Base-by-base conservation (phyloP, 2,113 vertebrate genomes). In the Lepus timidus region DNA sequence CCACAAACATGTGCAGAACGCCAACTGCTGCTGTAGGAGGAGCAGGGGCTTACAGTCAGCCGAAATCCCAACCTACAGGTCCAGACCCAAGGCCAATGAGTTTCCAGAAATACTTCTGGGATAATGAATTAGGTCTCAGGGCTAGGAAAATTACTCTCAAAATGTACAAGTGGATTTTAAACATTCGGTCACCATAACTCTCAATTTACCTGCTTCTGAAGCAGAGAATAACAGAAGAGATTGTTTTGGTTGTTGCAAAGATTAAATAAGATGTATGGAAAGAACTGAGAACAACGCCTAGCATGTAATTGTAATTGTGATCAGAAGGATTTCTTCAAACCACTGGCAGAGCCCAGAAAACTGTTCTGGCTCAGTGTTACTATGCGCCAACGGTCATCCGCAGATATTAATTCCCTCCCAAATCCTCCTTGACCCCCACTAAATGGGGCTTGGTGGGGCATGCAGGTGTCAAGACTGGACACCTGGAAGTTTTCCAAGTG, bases 401-500 rank as follows among this genome's bases (percentile, higher is more conserved):
- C 27, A 58, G 39, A 73, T 58, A 73, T 29, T 67, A 85, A 94
- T 61, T 17, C 9, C 31, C 9, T 73, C 82, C 29, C 82, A 87
- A 84, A 92, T 55, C 64, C 67, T 88, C 67, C n/a, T 90, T 74
- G 55, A 90, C 88, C 78, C 88, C 58, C 19, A 79, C 39, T 83
- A 80, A 49, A 82, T 79, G 33, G 61, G 74, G 9, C 62, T 78
- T 70, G 7, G 80, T 79, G 52, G 67, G 80, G 3, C 36, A 10
- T 36, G 67, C 89, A 86, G 76, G 51, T 95, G 93, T 97, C 81
- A 23, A 62, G 78, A 85, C 33, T 44, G 81, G n/a, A 94, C 86
- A 74, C 89, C 68, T 97, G 85, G 96, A 95, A 95, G 64, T 51
- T 58, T 88, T 96, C 97, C 95, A 93, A 86, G 87, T 76, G 14